A percentile compares a stretch with the other conserved stretches of the same genome.
phyloP scores from a whole-genome alignment of 1,140 invertebrate genomes.

The Drosophila pseudoananassae region DNA sequence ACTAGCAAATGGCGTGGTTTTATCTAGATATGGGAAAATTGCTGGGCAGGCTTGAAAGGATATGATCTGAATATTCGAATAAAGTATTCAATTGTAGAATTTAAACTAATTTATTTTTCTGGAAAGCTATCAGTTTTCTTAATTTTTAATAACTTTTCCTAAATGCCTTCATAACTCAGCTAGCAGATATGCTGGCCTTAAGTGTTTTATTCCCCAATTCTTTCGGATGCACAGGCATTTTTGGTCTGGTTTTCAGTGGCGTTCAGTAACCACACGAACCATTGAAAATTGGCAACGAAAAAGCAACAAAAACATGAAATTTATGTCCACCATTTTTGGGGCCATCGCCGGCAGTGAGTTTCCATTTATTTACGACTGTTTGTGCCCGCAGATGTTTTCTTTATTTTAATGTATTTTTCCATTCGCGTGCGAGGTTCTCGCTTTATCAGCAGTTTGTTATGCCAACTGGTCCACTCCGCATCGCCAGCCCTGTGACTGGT shows the following conservation, averaged over 20 bases:
- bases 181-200: not conserved
- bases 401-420: conserved; percentile 29
- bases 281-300: conserved; percentile 29
- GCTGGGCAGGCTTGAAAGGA: not conserved
- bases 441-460: conserved; percentile 78
- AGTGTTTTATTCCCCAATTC: not conserved
- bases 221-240: not conserved
- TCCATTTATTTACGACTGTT: conserved; percentile 50
- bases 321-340: conserved; percentile 61
- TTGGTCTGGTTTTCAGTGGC: not conserved
- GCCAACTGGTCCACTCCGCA: conserved; percentile 28
- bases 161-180: not conserved
- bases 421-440: conserved; percentile 61
- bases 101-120: not conserved
- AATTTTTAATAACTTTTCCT: not conserved
- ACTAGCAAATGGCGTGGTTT: conserved; percentile 13
- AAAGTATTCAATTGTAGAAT: not conserved
- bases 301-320: conserved; percentile 34
- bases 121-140: no score
- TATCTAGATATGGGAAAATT: conserved; percentile 3
- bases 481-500: not conserved
- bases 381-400: conserved; percentile 48
- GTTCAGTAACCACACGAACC: conserved; percentile 13
- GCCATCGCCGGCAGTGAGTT: conserved; percentile 21
- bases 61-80: not conserved